phyloP scores from a whole-genome alignment of 92 coral and sea anemone species.

The Micromussa lordhowensis region DNA sequence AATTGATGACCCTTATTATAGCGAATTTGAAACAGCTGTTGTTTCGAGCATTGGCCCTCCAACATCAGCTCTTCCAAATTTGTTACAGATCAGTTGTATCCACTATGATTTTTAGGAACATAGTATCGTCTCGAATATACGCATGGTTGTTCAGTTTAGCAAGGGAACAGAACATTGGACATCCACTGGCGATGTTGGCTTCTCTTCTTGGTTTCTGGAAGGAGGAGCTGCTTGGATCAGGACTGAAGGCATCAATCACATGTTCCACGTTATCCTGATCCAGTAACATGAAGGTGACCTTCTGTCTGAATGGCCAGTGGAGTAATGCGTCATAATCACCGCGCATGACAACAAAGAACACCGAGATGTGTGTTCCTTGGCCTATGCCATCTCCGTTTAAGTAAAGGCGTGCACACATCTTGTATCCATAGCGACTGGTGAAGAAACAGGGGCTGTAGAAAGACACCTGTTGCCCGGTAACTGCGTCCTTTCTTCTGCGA shows the following conservation, averaged over 20 bases:
- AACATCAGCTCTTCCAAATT: too few relatives aligned
- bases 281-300: constrained; percentile 74
- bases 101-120: constrained; percentile 21
- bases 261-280: constrained; percentile 83
- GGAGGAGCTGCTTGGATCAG: constrained; percentile 82
- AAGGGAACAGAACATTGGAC: too few relatives aligned
- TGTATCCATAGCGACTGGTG: constrained; percentile 63
- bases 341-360: constrained; percentile 65
- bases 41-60: too few relatives aligned
- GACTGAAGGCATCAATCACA: constrained; percentile 82
- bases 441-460: constrained; percentile 57
- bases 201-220: constrained; percentile 51
- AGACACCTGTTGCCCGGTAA: constrained; percentile 30
- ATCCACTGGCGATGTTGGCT: constrained; percentile 19
- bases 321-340: constrained; percentile 70
- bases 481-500: constrained; percentile 44
- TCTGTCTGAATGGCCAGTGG: constrained; percentile 87
- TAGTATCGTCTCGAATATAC: constrained; percentile 20
- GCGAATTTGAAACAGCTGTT: too few relatives aligned
- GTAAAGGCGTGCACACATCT: constrained; percentile 69
- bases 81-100: neutral
- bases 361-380: constrained; percentile 51
- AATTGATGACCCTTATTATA: too few relatives aligned
- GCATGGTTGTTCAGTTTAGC: too few relatives aligned
- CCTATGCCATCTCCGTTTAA: constrained; percentile 72